These are phyloP conservation scores for Parazoanthus swiftii DNA, from an alignment of 92 coral and sea anemone genomes.

Conservation along the genomic window DNA sequence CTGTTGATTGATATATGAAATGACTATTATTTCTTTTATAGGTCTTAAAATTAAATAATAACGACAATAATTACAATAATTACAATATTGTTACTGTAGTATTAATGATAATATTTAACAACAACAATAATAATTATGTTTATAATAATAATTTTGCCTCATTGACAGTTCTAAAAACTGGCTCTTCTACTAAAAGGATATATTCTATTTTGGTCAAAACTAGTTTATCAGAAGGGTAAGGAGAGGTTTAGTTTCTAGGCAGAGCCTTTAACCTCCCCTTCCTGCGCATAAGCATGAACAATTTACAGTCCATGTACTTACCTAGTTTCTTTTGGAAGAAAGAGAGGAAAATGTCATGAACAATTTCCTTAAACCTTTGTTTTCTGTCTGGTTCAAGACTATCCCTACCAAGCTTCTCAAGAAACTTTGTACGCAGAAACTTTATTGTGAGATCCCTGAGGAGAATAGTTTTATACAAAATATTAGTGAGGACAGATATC, in stretches of 20 bases:
- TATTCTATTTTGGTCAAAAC: neutral
- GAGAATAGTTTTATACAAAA: neutral
- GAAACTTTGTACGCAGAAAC: constrained; percentile 57
- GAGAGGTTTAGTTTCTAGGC: too few relatives aligned
- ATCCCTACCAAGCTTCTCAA: constrained; percentile 50
- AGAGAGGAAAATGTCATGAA: constrained; percentile 51
- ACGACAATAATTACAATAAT: too few relatives aligned
- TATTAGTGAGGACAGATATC: neutral
- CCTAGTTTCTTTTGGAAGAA: constrained; percentile 49
- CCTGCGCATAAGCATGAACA: too few relatives aligned
- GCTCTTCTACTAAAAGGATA: neutral
- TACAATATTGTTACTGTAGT: too few relatives aligned
- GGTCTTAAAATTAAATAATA: too few relatives aligned
- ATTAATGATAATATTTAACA: too few relatives aligned
- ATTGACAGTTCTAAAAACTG: too few relatives aligned
- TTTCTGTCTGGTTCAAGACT: constrained; percentile 61
- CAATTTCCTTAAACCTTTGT: constrained; percentile 64
- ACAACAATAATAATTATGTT: too few relatives aligned
- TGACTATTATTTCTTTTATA: too few relatives aligned
- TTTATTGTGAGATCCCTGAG: constrained; percentile 64
- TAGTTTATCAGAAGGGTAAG: too few relatives aligned
- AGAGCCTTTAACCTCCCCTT: too few relatives aligned
- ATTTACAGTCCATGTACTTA: neutral
- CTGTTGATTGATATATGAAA: neutral
- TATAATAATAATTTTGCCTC: too few relatives aligned